These are phyloP conservation scores for Drosophila watanabei DNA, from an alignment of 1,140 invertebrate genomes.

Conservation along the genomic window DNA sequence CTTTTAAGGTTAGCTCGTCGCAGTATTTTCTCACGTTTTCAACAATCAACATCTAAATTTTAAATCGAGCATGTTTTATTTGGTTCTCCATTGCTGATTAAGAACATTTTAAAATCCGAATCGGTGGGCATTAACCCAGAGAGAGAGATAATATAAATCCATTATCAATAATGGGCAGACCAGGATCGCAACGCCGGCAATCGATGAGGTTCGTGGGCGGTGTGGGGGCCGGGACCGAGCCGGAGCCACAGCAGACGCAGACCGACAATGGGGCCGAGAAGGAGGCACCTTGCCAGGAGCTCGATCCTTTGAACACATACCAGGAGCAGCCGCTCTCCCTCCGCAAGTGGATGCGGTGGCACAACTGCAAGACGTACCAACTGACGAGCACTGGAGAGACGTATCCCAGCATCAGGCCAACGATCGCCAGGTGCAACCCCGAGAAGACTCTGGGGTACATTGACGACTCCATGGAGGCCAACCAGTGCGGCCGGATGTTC, in stretches of 20 bases:
- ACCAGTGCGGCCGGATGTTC: constrained; percentile 18
- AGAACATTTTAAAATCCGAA: constrained; percentile 15
- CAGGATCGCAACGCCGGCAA: neutral
- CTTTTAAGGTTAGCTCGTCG: neutral
- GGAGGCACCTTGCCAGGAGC: constrained; percentile 1
- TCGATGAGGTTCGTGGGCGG: neutral
- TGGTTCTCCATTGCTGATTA: constrained; percentile 12
- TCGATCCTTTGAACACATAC: constrained; percentile 2
- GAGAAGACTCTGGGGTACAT: constrained; percentile 4
- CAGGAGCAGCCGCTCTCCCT: neutral
- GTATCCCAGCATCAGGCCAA: constrained; percentile 49
- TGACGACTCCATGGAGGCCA: constrained; percentile 22
- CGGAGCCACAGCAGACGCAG: neutral
- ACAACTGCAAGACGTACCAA: constrained; percentile 43
- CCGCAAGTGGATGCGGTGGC: constrained; percentile 42
- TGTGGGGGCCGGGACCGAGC: neutral
- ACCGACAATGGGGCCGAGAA: neutral
- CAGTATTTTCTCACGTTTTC: constrained; percentile 15
- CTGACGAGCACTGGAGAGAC: constrained; percentile 20
- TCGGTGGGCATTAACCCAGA: constrained; percentile 4
- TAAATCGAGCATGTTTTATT: constrained; percentile 23
- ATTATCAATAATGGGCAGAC: constrained; percentile 8
- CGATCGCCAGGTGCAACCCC: constrained; percentile 34
- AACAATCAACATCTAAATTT: constrained; percentile 33
- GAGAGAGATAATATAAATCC: neutral